These are phyloP conservation scores for Bombus fervidus DNA, from an alignment of 1,140 invertebrate species.

Conservation along the genomic window DNA sequence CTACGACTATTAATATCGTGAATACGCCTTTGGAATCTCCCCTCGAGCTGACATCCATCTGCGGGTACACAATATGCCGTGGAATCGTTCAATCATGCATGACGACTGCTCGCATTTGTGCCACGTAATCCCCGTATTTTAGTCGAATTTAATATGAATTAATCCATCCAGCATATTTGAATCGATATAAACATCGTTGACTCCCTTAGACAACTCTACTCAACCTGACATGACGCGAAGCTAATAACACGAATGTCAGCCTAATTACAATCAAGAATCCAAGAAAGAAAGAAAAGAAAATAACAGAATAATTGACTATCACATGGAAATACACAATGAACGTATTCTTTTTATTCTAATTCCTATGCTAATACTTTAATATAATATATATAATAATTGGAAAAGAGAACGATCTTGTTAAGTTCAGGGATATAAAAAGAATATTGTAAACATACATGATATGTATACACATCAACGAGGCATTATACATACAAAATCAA, in stretches of 20 bases:
- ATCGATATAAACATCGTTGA: background rate
- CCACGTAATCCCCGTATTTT: constrained; percentile 31
- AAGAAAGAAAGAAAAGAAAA: too few species aligned
- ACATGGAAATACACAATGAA: too few species aligned
- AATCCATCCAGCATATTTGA: background rate
- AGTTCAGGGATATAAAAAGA: too few species aligned
- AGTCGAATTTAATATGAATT: constrained; percentile 30
- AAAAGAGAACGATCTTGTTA: too few species aligned
- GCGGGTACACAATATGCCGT: constrained; percentile 35
- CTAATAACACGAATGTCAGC: background rate
- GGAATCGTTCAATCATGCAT: constrained; percentile 35
- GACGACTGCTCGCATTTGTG: constrained; percentile 26
- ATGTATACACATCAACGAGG: too few species aligned
- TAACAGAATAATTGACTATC: background rate
- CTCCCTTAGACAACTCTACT: background rate
- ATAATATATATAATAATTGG: too few species aligned
- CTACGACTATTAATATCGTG: constrained; percentile 24
- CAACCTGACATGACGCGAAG: background rate
- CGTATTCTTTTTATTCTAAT: too few species aligned
- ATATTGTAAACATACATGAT: too few species aligned
- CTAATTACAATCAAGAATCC: background rate
- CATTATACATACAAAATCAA: too few species aligned
- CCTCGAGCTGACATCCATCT: constrained; percentile 25
- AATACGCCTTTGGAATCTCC: constrained; percentile 51
- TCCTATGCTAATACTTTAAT: too few species aligned